Evolutionary conservation across 2,888 invertebrate species (phyloP), one percentile per base, ranked within the genome.

Genomic region (Agonopterix heracliana): DNA sequence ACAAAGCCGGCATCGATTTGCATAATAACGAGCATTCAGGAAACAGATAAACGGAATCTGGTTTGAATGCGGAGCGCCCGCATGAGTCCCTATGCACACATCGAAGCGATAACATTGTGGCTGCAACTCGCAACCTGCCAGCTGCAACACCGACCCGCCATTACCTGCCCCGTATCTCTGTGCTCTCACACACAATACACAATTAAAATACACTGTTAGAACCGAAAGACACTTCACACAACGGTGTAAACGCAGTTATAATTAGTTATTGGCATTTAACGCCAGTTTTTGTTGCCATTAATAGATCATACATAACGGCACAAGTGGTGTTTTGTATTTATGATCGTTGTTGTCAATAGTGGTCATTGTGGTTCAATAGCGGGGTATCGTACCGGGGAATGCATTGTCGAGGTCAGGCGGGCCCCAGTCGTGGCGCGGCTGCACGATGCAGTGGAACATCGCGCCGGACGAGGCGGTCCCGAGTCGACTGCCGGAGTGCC

Each of bases 391-490:
- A 94, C 94, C 94, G 92, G 93, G 93, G 81, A 92, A 93, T 34
- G 93, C 92, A 77, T 92, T 91, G 75, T 91, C 90, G 78, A 94
- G 93, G 58, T 93, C 92, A 72, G 91, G 92, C 70, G 91, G 90
- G 57, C 92, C 91, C 93, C 94, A 94, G 74, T 93, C 93, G 76
- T 92, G 92, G 71, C 91, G 91, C 85, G 93, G 94, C 87, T 94
- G 94, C 74, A 94, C 94, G 70, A 94, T 94, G 81, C 94, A 95
- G 90, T 94, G 94, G 86, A 94, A 94, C 94, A 94, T 94, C 67
- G 50, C 52, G 34, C 58, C 65, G 55, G 50, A 56, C 51, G 63
- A 61, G 61, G 56, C 57, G 63, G 55, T 50, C 56, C 63, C 61
- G 66, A 48, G 58, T 60, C 57, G 55, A 55, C 61, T 57, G 62